Conservation (phyloP, 2,888 invertebrate genomes). For the Dynastes maya region DNA sequence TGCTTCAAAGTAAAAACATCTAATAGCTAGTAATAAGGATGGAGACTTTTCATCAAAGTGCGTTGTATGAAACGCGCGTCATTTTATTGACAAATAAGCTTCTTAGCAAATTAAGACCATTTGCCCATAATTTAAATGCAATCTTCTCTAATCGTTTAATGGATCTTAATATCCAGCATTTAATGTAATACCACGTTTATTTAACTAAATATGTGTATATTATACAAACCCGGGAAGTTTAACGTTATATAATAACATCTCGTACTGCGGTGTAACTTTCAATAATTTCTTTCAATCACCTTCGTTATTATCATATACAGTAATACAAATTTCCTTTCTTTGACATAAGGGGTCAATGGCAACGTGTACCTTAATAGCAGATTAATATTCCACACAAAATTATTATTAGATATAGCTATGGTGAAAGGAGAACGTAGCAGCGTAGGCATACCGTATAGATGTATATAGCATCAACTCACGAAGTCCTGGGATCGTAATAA, state of each 20-base stretch:
- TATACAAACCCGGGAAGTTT: slow-evolving; percentile 21
- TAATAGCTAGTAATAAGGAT: too few relatives aligned
- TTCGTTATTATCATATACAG: slow-evolving; percentile 14
- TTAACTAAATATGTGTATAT: slow-evolving; percentile 12
- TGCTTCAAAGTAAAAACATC: too few relatives aligned
- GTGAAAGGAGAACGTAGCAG: slow-evolving; percentile 25
- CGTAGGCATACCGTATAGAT: neutral
- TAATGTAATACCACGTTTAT: slow-evolving; percentile 12
- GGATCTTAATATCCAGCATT: neutral
- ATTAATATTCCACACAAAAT: slow-evolving; percentile 32
- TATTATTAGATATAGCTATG: slow-evolving; percentile 7
- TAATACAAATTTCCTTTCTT: slow-evolving; percentile 31
- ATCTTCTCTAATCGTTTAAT: slow-evolving; percentile 9
- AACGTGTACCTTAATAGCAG: slow-evolving; percentile 18
- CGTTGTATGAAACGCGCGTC: too few relatives aligned
- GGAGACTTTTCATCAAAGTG: too few relatives aligned
- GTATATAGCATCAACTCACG: slow-evolving; percentile 3
- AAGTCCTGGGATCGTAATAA: slow-evolving; percentile 5
- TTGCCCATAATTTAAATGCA: slow-evolving; percentile 1
- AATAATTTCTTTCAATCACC: slow-evolving; percentile 28
- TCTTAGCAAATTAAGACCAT: neutral
- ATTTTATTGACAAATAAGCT: too few relatives aligned
- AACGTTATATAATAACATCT: neutral
- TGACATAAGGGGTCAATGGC: slow-evolving; percentile 23
- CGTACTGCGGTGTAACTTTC: slow-evolving; percentile 7